phyloP scores from a whole-genome alignment of 1,140 invertebrate genomes.

The Ladona fulva region DNA sequence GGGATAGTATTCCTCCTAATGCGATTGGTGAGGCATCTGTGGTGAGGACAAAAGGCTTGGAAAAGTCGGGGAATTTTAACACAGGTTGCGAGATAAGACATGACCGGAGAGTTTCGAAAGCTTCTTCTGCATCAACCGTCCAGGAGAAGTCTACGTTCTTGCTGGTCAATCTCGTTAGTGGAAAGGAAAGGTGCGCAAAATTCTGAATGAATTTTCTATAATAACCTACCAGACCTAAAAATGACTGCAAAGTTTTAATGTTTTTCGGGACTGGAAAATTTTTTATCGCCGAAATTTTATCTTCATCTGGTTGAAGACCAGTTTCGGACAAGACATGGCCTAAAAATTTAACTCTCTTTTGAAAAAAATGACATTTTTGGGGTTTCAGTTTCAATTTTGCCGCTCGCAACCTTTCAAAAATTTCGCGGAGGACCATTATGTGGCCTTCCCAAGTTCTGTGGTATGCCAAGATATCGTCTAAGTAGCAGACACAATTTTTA shows the following conservation, averaged over 20 bases:
- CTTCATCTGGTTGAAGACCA: not conserved
- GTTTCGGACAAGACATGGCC: not conserved
- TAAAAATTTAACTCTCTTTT: not conserved
- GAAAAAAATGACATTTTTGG: slow-evolving; percentile 12
- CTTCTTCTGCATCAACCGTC: slow-evolving; percentile 14
- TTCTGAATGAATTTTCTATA: slow-evolving; percentile 20
- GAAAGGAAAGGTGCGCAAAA: slow-evolving; percentile 17
- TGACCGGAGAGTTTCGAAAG: not conserved
- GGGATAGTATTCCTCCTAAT: not conserved
- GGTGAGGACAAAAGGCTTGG: not conserved
- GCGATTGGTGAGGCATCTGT: not conserved
- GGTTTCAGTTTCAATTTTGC: not conserved
- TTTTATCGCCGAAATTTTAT: slow-evolving; percentile 14
- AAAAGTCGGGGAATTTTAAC: not conserved
- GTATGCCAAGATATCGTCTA: not conserved
- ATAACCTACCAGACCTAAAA: slow-evolving; percentile 17
- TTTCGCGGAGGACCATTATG: not conserved
- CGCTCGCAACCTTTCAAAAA: not conserved
- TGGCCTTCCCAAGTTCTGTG: not conserved
- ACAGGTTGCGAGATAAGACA: slow-evolving; percentile 10
- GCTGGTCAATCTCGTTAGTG: slow-evolving; percentile 16
- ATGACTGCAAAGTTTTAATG: slow-evolving; percentile 13
- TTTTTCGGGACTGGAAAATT: not conserved
- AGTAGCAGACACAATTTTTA: not conserved
- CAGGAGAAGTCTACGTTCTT: slow-evolving; percentile 14